These are phyloP conservation scores for Epinotia nisella DNA, from an alignment of 2,888 invertebrate species.

Conservation along the genomic window DNA sequence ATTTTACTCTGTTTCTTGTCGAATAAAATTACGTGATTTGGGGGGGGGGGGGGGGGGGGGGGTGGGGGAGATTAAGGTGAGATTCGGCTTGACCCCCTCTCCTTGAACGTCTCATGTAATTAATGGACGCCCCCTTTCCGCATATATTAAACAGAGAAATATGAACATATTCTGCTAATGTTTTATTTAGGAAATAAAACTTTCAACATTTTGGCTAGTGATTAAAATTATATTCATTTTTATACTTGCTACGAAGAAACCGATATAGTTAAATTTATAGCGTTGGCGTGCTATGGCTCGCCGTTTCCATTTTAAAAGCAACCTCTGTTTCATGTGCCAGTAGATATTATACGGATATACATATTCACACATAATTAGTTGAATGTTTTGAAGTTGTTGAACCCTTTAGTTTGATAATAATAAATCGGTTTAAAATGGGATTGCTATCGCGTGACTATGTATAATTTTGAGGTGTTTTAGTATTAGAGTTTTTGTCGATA, in stretches of 20 bases:
- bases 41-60: too few relatives aligned
- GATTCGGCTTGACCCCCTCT: too few relatives aligned
- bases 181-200: too few relatives aligned
- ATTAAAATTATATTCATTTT: too few relatives aligned
- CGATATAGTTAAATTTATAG: neutral
- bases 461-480: conserved; percentile 28
- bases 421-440: conserved; percentile 29
- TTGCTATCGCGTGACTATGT: conserved; percentile 37
- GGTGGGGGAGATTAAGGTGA: too few relatives aligned
- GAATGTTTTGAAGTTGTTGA: conserved; percentile 13
- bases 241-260: neutral
- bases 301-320: neutral
- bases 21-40: too few relatives aligned
- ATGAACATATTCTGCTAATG: too few relatives aligned
- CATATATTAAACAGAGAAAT: too few relatives aligned
- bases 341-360: neutral
- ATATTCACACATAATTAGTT: neutral
- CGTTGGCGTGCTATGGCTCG: neutral
- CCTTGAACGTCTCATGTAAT: too few relatives aligned
- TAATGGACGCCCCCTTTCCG: too few relatives aligned
- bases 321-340: neutral
- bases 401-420: conserved; percentile 18
- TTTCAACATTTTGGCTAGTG: too few relatives aligned
- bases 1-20: too few relatives aligned
- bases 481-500: conserved; percentile 32